These are phyloP conservation scores for Falco naumanni DNA, from an alignment of 2,797 vertebrate genomes.

Conservation along the genomic window DNA sequence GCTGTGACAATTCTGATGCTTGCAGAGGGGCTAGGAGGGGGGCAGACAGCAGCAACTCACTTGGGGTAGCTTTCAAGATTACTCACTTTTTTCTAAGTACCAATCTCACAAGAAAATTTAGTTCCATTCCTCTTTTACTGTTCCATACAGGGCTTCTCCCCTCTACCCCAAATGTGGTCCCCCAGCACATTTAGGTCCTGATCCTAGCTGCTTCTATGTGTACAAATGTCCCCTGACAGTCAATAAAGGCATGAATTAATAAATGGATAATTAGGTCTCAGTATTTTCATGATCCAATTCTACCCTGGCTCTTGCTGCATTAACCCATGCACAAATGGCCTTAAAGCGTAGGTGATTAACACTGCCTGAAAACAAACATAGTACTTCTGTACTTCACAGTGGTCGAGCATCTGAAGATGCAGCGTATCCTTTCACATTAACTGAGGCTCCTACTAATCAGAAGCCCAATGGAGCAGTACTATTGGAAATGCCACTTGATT, in stretches of 20 bases:
- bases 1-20: neutral
- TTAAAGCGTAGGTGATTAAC: constrained; percentile 28
- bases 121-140: neutral
- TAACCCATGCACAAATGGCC: neutral
- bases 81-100: neutral
- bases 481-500: constrained; percentile 42
- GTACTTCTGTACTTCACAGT: neutral
- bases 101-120: neutral
- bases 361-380: neutral
- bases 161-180: neutral
- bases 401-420: neutral
- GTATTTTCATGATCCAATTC: neutral
- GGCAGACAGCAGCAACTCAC: neutral
- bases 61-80: neutral
- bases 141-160: neutral
- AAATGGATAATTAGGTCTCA: neutral
- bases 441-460: constrained; percentile 13
- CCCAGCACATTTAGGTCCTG: neutral
- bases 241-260: neutral
- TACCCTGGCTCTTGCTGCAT: neutral
- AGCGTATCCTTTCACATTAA: neutral
- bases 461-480: neutral
- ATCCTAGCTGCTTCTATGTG: neutral
- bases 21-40: neutral
- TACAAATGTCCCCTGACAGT: neutral